Evolutionary conservation across 1,140 invertebrate species (phyloP), one percentile per base, ranked within the genome.

Genomic region (Euwallacea similis): DNA sequence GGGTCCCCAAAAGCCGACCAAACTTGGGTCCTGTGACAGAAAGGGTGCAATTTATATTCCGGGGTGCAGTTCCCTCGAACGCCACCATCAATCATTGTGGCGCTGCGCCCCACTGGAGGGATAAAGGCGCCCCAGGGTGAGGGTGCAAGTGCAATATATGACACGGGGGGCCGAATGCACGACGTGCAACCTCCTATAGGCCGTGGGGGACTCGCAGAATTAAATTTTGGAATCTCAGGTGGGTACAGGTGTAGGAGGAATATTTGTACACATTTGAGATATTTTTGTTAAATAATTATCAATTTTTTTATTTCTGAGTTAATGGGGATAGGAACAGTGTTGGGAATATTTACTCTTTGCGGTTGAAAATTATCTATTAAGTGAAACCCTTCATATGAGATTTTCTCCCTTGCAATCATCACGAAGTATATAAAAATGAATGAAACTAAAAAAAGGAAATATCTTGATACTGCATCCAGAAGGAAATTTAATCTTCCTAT

Each of bases 11-110:
- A 33, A 63, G 11, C 50, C 56, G 56, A 58, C 53, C 63, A 65
- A 66, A 71, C 64, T 62, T 67, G 42, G 65, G 71, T 47, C 46
- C 47, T 58, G 47, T 66, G 58, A 68, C 64, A 72, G 71, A 78
- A 78, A 78, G 76, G 76, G 76, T 78, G 75, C 75, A 78, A 78
- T 78, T 78, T 78, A 78, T 78, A 76, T 75, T 72, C 72, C 71
- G 73, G 76, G 76, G 77, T 74, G 71, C 66, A 74, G 76, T 75
- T 74, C 74, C 77, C 77, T 71, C 72, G 74, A 70, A 72, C 74
- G 76, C 77, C 76, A 77, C 77, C 77, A 78, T 78, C 77, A 78
- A 78, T 78, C 77, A 78, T 78, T 78, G 76, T 77, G 76, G 74
- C 76, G 76, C 76, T 78, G 77, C 70, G 72, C 70, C 69, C 74